A percentile compares a stretch with the other conserved stretches of the same genome.
Conservation (phyloP, 2,113 vertebrate species). For the Corythoichthys intestinalis region DNA sequence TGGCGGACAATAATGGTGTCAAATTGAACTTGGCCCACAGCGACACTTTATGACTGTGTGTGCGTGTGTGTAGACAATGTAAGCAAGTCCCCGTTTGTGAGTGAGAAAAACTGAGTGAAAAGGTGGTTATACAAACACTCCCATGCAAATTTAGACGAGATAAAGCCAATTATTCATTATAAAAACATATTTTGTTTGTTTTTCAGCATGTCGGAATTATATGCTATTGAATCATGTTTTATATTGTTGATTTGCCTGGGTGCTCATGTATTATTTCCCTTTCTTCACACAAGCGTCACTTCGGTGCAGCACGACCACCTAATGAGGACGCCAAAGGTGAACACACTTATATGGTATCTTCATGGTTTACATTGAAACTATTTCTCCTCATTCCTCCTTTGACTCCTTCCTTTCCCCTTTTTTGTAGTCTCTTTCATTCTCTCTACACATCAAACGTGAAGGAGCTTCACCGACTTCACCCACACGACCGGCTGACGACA, state of each 20-base stretch:
- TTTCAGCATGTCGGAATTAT: constrained; percentile 1
- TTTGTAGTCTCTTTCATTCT: constrained; percentile 64
- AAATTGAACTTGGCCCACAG: constrained; percentile 69
- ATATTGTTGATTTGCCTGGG: constrained; percentile 7
- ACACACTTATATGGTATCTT: background rate
- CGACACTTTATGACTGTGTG: constrained; percentile 33
- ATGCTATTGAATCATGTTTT: background rate
- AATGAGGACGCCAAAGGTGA: constrained; percentile 63
- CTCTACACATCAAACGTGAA: constrained; percentile 91
- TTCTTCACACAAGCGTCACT: constrained; percentile 30
- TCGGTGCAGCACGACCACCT: constrained; percentile 45
- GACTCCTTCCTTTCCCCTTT: background rate
- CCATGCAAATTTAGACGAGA: constrained; percentile 30
- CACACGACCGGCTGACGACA: constrained; percentile 82
- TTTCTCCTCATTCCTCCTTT: background rate
- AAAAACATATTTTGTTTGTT: constrained; percentile 23
- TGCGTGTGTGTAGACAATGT: constrained; percentile 20
- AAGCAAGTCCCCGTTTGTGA: constrained; percentile 7
- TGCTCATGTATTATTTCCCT: constrained; percentile 9
- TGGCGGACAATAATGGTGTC: constrained; percentile 71
- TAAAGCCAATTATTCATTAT: constrained; percentile 33
- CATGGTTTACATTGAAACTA: background rate
- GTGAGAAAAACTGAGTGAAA: constrained; percentile 23
- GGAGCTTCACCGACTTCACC: constrained; percentile 84
- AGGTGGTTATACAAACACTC: constrained; percentile 24